These are phyloP conservation scores for Meleagris gallopavo DNA, from an alignment of 2,113 vertebrate species.

Conservation along the genomic window DNA sequence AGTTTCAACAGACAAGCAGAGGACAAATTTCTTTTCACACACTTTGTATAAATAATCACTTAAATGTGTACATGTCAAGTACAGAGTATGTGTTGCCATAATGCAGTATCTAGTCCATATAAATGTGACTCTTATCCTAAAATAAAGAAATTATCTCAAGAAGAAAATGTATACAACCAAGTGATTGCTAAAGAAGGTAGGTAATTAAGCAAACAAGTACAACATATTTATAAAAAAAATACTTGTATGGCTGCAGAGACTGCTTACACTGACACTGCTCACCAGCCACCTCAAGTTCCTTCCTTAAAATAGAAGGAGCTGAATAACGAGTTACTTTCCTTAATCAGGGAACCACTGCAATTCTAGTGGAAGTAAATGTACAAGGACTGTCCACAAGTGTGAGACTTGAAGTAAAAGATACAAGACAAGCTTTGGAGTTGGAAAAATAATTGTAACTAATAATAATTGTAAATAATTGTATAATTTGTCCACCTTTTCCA, in stretches of 20 bases:
- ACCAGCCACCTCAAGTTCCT: neutral
- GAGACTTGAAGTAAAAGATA: neutral
- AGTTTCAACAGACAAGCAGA: conserved; percentile 3
- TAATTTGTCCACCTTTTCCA: neutral
- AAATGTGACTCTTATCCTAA: neutral
- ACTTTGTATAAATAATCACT: conserved; percentile 49
- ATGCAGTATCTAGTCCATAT: neutral
- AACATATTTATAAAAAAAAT: neutral
- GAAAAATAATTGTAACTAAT: neutral
- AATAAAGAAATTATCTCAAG: neutral
- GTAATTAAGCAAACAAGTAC: neutral
- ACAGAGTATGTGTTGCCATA: conserved; percentile 20
- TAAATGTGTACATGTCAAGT: conserved; percentile 41
- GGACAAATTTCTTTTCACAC: conserved; percentile 48
- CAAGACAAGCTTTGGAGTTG: neutral
- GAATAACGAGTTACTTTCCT: neutral
- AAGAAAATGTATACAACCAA: neutral
- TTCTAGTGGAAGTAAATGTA: neutral
- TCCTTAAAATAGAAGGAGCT: neutral
- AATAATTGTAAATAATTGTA: too few relatives aligned
- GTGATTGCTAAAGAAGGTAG: neutral
- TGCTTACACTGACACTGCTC: neutral
- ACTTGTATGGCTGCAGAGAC: neutral
- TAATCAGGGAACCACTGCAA: neutral
- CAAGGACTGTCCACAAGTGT: neutral